Conservation (phyloP, 1,140 invertebrate species). For the Micrasema minimum region DNA sequence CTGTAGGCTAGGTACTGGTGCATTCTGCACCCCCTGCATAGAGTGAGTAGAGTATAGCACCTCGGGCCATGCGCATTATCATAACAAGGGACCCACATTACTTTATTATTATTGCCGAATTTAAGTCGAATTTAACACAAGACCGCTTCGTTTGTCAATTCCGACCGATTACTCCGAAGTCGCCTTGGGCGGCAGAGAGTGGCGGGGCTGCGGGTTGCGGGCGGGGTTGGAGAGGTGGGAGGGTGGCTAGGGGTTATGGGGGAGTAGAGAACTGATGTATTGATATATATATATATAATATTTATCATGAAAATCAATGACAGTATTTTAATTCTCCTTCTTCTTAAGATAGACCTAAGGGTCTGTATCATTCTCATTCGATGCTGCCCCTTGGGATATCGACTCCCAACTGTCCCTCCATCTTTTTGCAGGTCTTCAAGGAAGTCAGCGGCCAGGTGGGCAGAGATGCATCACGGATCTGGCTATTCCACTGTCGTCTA, state of each 20-base stretch:
- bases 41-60: constrained; percentile 6
- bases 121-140: constrained; percentile 55
- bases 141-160: constrained; percentile 55
- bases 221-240: neutral
- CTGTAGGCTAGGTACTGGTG: neutral
- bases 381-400: no score
- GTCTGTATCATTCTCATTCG: no score
- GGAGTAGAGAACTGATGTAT: no score
- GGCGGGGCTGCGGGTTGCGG: neutral
- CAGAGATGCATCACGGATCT: no score
- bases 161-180: constrained; percentile 50
- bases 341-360: no score
- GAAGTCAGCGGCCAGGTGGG: no score
- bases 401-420: no score
- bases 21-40: no score
- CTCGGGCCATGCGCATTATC: constrained; percentile 48
- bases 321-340: neutral
- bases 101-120: constrained; percentile 53
- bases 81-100: constrained; percentile 54
- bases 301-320: neutral
- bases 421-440: no score
- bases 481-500: no score
- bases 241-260: no score
- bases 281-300: neutral
- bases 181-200: constrained; percentile 35